A percentile compares a stretch with the other conserved stretches of the same genome.
Evolutionary conservation across 2,113 vertebrate species (phyloP).

Genomic region (Heptranchias perlo): DNA sequence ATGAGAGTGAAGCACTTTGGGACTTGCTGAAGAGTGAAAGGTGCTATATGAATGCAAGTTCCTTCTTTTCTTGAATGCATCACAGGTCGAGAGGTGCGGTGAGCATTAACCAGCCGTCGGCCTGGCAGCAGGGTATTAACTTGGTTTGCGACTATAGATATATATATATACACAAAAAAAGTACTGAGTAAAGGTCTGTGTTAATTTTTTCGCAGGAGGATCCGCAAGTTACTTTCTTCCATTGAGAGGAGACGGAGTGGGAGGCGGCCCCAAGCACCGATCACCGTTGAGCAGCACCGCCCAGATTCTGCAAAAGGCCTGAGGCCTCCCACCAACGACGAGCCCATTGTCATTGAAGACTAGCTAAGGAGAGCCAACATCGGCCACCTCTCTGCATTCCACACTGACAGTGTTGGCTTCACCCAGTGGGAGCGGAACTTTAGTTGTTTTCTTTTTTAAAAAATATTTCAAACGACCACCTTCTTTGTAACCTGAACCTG

Average conservation of each 20-base stretch:
- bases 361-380: constrained; percentile 43
- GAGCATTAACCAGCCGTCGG: neutral
- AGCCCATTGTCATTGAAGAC: constrained; percentile 69
- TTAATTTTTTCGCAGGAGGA: constrained; percentile 53
- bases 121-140: neutral
- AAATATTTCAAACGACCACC: neutral
- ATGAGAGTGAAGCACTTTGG: neutral
- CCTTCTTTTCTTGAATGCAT: neutral
- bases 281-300: constrained; percentile 57
- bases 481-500: constrained; percentile 17
- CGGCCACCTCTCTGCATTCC: neutral
- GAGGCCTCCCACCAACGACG: constrained; percentile 65
- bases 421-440: neutral
- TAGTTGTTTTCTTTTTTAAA: neutral
- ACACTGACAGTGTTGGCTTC: neutral
- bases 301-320: constrained; percentile 56
- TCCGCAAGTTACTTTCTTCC: constrained; percentile 69
- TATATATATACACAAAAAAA: neutral
- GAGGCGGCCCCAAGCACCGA: constrained; percentile 62
- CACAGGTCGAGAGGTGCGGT: neutral
- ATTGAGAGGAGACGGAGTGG: constrained; percentile 70
- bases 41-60: neutral
- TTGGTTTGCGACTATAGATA: neutral
- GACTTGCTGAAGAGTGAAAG: neutral
- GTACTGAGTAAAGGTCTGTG: neutral